A percentile compares a stretch with the other conserved stretches of the same genome.
Conservation (phyloP, 2,797 vertebrate species). For the Discoglossus pictus region DNA sequence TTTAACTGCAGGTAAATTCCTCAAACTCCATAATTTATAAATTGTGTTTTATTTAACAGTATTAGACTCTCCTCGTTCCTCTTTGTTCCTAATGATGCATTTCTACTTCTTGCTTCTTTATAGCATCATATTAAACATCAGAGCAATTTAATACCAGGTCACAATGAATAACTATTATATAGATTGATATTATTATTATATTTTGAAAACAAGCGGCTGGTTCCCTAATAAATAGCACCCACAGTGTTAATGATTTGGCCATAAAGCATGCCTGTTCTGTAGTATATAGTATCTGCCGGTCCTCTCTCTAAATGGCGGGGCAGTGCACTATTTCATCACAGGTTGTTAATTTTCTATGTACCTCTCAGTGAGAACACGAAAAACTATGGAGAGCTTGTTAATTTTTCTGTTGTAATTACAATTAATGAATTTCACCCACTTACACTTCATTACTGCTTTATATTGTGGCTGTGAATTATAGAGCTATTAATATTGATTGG, state of each 20-base stretch:
- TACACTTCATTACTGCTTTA: constrained; percentile 56
- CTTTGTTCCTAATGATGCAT: no score
- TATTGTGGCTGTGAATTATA: constrained; percentile 62
- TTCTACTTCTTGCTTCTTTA: no score
- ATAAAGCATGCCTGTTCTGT: constrained; percentile 16
- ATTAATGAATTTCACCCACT: constrained; percentile 61
- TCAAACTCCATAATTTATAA: no score
- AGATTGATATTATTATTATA: no score
- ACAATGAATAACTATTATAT: no score
- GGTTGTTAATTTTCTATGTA: constrained; percentile 30
- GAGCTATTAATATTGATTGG: constrained; percentile 71
- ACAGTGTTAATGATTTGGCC: constrained; percentile 35
- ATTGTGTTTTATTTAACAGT: no score
- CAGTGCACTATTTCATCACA: constrained; percentile 8
- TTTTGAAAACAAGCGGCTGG: no score
- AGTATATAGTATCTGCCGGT: constrained; percentile 8
- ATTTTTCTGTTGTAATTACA: constrained; percentile 64
- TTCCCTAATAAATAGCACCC: constrained; percentile 24
- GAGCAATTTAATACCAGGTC: constrained; percentile 13
- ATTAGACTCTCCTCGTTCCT: no score
- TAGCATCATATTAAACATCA: no score
- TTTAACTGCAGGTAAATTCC: no score
- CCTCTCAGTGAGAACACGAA: constrained; percentile 1
- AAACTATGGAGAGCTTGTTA: constrained; percentile 50
- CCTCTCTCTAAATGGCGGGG: not conserved